Base-by-base conservation (phyloP, 2,113 vertebrate species). In the Xenus cinereus region DNA sequence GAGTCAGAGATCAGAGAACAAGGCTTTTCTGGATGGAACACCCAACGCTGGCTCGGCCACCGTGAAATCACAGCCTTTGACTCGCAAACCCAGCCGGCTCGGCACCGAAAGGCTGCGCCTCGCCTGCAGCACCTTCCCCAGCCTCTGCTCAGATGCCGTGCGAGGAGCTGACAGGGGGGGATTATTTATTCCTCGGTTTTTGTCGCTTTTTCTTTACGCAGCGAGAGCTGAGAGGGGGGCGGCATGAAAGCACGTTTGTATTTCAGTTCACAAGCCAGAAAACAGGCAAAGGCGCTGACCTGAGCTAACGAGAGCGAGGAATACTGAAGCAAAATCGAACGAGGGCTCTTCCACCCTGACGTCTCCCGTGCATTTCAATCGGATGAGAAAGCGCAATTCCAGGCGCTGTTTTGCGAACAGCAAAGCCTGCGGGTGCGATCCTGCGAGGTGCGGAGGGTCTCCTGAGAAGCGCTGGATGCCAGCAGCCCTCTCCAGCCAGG, bases 61-160 rank as follows among this genome's bases (percentile, higher is more conserved):
- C 41, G 14, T 37, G 59, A 48, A 46, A 78, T 50, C 46, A 50
- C 89, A 96, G 66, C 78, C 94, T 94, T 21, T 89, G 91, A 88
- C 89, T 77, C 30, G 82, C 43, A n/a, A 14, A 62, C 9, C 3
- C 50, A 90, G 77, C 93, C 39, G 41, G 76, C 91, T 80, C 12
- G 28, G 68, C 92, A 46, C 46, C 12, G 54, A 87, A 43, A 24
- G 3, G 21, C 76, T 54, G 59, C 2, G 17, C 30, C 35, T 53
- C 1, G 15, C 69, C 88, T 81, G 45, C 21, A 50, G 33, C 19
- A 4, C 16, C 15, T 54, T 83, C 81, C 54, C 24, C 90, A 84
- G 64, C 82, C 77, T 72, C 74, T 86, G 71, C 75, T 81, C 88
- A 28, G 82, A 86, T 3, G 4, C 74, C 48, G 63, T n/a, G 62